These are phyloP conservation scores for Phrixothrix hirtus DNA, from an alignment of 2,888 invertebrate species.

Conservation along the genomic window DNA sequence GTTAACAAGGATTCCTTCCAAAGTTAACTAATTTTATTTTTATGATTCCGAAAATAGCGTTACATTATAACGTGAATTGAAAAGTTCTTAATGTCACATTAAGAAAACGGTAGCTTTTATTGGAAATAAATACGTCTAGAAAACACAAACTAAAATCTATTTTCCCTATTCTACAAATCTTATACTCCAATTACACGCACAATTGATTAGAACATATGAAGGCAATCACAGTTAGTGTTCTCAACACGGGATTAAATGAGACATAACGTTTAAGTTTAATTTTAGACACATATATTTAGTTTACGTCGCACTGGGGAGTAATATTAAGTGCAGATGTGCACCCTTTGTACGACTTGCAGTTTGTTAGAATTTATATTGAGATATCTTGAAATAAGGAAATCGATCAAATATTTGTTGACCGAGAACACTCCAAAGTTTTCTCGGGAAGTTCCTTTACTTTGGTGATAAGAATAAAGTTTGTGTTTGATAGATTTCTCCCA, in stretches of 20 bases:
- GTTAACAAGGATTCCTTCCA: conserved; percentile 18
- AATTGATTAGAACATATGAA: conserved; percentile 40
- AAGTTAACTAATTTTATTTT: conserved; percentile 12
- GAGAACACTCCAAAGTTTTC: not conserved
- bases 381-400: not conserved
- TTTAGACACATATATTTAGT: conserved; percentile 41
- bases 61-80: no score
- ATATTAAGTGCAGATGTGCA: conserved; percentile 31
- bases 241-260: conserved; percentile 33
- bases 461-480: no score
- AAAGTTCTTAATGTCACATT: no score
- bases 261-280: conserved; percentile 38
- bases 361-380: conserved; percentile 5
- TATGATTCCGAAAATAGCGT: no score
- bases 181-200: conserved; percentile 38
- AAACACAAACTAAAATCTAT: no score
- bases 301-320: conserved; percentile 39
- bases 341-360: conserved; percentile 17
- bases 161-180: conserved; percentile 23
- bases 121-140: no score
- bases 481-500: no score
- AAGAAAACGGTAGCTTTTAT: no score
- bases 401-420: not conserved
- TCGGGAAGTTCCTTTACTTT: no score
- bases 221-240: conserved; percentile 36